These are phyloP conservation scores for Aphelinus certus DNA, from an alignment of 1,140 invertebrate species.

Conservation along the genomic window DNA sequence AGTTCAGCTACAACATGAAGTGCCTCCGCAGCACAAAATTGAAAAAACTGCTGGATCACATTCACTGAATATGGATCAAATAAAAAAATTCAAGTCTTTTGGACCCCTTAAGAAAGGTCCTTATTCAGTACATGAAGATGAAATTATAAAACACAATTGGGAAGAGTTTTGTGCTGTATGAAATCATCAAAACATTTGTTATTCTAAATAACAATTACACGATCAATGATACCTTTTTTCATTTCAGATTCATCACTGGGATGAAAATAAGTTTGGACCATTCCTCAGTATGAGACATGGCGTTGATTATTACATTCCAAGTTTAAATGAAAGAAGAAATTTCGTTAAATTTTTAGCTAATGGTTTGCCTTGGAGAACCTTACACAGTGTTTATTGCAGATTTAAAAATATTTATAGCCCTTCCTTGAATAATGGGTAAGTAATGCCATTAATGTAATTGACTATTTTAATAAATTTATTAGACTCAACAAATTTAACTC, in stretches of 20 bases:
- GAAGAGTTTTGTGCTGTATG: conserved; percentile 57
- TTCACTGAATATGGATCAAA: conserved; percentile 35
- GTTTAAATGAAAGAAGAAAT: conserved; percentile 46
- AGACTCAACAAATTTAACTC: no score
- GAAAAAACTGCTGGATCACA: conserved; percentile 44
- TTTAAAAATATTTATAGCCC: conserved; percentile 48
- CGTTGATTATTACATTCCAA: conserved; percentile 43
- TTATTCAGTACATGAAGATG: conserved; percentile 52
- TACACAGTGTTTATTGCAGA: conserved; percentile 54
- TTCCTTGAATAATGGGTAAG: conserved; percentile 15
- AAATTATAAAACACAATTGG: conserved; percentile 58
- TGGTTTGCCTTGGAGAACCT: conserved; percentile 53
- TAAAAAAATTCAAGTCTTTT: conserved; percentile 46
- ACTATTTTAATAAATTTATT: neutral
- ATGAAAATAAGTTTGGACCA: conserved; percentile 42
- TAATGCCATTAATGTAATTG: conserved; percentile 31
- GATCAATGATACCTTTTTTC: neutral
- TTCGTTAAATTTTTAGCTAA: conserved; percentile 59
- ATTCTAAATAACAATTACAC: conserved; percentile 11
- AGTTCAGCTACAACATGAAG: conserved; percentile 49
- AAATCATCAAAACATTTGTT: neutral
- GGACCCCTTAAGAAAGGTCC: conserved; percentile 47
- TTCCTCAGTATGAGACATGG: conserved; percentile 48
- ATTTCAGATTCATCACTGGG: conserved; percentile 53
- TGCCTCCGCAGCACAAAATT: conserved; percentile 56